These are phyloP conservation scores for Odontocerum albicorne DNA, from an alignment of 2,888 invertebrate genomes.

Conservation along the genomic window DNA sequence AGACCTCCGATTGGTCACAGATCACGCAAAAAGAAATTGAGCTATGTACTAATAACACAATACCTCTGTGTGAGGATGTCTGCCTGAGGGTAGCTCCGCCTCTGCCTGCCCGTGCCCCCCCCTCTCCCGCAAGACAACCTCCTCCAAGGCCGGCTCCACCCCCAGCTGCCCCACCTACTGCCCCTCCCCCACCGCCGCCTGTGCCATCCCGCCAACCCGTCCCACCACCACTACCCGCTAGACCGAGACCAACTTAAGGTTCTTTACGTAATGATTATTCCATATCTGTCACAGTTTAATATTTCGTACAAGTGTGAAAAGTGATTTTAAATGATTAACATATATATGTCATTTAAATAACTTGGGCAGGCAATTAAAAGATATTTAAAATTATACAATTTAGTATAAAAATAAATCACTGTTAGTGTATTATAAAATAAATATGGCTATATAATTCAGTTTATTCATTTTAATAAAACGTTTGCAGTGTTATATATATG, in stretches of 20 bases:
- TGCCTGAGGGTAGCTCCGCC: conserved; percentile 52
- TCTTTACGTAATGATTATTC: no score
- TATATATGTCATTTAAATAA: no score
- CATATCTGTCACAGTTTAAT: no score
- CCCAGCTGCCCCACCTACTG: conserved; percentile 53
- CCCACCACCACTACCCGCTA: conserved; percentile 68
- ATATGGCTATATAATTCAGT: no score
- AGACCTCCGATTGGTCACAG: conserved; percentile 84
- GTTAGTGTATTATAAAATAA: no score
- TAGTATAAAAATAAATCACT: no score
- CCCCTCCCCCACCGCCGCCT: conserved; percentile 43
- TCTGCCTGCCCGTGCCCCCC: conserved; percentile 54
- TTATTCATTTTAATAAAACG: no score
- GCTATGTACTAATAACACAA: conserved; percentile 82
- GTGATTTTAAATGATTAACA: no score
- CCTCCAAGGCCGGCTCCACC: conserved; percentile 63
- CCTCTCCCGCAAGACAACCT: conserved; percentile 64
- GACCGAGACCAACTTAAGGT: conserved; percentile 54
- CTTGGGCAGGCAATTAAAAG: no score
- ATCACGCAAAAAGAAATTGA: conserved; percentile 81
- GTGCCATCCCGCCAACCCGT: conserved; percentile 61
- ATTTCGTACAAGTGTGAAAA: no score
- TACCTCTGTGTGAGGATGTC: conserved; percentile 66
- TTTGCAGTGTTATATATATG: no score
- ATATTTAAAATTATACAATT: no score